Conservation (phyloP, 1,140 invertebrate genomes). For the Phymorhynchus buccinoides region DNA sequence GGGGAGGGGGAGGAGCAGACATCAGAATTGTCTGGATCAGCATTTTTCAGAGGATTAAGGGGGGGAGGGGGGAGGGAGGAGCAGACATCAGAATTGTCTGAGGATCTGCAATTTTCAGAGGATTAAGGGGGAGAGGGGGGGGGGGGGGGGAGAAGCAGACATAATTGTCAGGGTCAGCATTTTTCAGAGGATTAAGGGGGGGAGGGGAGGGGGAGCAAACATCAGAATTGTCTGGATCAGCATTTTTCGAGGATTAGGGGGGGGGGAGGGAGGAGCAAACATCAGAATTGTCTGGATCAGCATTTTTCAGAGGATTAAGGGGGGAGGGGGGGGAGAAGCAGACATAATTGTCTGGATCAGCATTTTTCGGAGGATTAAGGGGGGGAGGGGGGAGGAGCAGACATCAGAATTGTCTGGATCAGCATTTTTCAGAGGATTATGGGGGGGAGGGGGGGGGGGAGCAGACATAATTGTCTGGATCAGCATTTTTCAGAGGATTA, state of each 20-base stretch:
- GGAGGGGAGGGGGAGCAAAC: not conserved
- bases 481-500: too few species aligned
- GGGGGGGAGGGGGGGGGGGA: too few species aligned
- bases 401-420: not conserved
- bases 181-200: not conserved
- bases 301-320: not conserved
- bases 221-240: too few species aligned
- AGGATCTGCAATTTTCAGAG: too few species aligned
- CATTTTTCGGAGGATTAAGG: not conserved
- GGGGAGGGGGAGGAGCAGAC: too few species aligned
- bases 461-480: too few species aligned
- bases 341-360: not conserved
- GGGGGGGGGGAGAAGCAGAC: not conserved
- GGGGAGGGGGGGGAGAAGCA: constrained; percentile 13
- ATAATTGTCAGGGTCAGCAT: not conserved
- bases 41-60: too few species aligned
- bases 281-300: not conserved
- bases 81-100: too few species aligned
- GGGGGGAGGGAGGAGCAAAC: constrained; percentile 18
- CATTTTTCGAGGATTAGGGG: not conserved
- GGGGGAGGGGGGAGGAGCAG: not conserved
- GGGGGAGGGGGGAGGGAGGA: too few species aligned
- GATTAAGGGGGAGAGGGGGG: too few species aligned
- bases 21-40: too few species aligned
- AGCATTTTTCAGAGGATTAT: too few species aligned